These are phyloP conservation scores for Caenorhabditis sp. DNA, from an alignment of 2,888 invertebrate genomes.

Conservation along the genomic window DNA sequence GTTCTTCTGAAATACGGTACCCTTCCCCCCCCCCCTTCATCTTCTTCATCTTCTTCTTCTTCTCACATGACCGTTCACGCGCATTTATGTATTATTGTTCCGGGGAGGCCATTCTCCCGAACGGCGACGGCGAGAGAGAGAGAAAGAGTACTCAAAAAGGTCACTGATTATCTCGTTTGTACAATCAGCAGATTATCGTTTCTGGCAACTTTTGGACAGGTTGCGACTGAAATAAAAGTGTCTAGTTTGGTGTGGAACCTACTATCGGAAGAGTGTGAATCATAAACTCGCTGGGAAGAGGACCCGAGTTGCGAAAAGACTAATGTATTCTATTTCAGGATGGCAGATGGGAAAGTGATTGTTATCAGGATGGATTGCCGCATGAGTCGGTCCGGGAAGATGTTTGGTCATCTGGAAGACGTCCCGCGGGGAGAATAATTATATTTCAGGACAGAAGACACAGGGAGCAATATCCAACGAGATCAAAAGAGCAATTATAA, in stretches of 20 bases:
- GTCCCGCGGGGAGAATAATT: too few relatives aligned
- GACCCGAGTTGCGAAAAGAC: too few relatives aligned
- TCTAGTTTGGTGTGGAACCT: too few relatives aligned
- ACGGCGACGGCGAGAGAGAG: not conserved
- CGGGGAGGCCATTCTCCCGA: slow-evolving; percentile 32
- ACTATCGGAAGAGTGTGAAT: too few relatives aligned
- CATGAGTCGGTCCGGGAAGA: not conserved
- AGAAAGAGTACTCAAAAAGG: slow-evolving; percentile 27
- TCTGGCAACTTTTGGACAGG: not conserved
- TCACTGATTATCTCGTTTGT: slow-evolving; percentile 47
- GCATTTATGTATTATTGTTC: slow-evolving; percentile 58
- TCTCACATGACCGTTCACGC: slow-evolving; percentile 51
- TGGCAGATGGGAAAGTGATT: not conserved
- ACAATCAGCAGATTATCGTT: slow-evolving; percentile 21
- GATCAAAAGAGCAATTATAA: too few relatives aligned
- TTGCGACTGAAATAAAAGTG: not conserved
- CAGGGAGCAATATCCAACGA: too few relatives aligned
- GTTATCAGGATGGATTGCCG: not conserved
- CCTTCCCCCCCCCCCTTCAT: not conserved
- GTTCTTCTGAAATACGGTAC: slow-evolving; percentile 46
- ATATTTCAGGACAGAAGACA: too few relatives aligned
- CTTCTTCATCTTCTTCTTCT: not conserved
- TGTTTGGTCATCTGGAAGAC: slow-evolving; percentile 12
- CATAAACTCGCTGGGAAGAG: too few relatives aligned
- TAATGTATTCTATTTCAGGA: too few relatives aligned